phyloP scores from a whole-genome alignment of 2,797 vertebrate species.

The Podarcis lilfordi region DNA sequence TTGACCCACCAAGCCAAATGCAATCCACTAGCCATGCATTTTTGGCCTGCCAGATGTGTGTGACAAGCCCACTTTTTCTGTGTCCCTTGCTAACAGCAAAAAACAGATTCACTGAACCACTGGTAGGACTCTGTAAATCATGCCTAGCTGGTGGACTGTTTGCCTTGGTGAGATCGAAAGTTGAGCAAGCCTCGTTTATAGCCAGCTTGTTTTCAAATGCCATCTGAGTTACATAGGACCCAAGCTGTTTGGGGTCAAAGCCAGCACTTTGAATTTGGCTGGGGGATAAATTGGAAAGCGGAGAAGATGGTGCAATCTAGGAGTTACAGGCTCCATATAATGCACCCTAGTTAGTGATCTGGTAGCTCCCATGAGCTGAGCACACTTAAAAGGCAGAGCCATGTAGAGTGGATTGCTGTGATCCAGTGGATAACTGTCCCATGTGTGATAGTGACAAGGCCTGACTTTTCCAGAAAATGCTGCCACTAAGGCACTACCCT shows the following conservation, averaged over 20 bases:
- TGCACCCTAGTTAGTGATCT: too few relatives aligned
- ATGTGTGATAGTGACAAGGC: neutral
- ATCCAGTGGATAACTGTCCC: neutral
- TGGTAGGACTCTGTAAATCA: neutral
- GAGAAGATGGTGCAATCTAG: neutral
- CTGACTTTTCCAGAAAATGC: neutral
- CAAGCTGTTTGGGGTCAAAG: neutral
- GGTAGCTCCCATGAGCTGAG: slow-evolving; percentile 17
- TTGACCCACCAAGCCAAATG: neutral
- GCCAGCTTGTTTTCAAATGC: slow-evolving; percentile 45
- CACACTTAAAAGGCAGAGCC: neutral
- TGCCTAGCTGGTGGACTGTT: neutral
- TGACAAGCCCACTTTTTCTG: neutral
- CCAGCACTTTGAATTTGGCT: neutral
- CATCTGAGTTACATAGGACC: slow-evolving; percentile 8
- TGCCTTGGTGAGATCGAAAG: neutral
- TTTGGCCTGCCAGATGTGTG: neutral
- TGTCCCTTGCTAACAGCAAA: too few relatives aligned
- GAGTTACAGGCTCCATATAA: neutral
- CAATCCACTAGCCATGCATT: neutral
- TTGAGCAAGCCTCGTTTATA: slow-evolving; percentile 6
- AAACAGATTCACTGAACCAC: neutral
- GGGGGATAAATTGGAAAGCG: neutral
- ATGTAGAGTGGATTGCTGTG: neutral
- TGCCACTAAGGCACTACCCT: neutral